Conservation (phyloP, 2,888 invertebrate genomes). For the Synanthedon vespiformis region DNA sequence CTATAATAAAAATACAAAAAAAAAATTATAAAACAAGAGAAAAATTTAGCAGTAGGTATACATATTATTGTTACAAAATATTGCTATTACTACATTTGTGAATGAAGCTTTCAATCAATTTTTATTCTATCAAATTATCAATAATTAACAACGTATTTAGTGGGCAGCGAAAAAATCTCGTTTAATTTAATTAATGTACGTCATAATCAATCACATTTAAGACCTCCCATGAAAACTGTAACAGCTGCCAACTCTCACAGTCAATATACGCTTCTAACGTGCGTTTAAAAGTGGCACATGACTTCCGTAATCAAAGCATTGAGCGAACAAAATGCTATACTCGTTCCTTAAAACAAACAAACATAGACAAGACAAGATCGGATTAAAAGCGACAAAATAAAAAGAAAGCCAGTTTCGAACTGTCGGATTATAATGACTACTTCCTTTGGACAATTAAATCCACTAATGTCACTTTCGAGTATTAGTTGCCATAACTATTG, state of each 20-base stretch:
- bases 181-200: conserved; percentile 2
- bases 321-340: conserved; percentile 2
- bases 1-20: too few relatives aligned
- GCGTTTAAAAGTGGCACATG: conserved; percentile 24
- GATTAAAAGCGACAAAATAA: conserved; percentile 1
- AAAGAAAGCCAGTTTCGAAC: conserved; percentile 8
- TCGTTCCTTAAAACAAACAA: conserved; percentile 5
- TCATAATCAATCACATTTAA: conserved; percentile 28
- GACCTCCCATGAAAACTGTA: conserved; percentile 27
- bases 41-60: too few relatives aligned
- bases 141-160: too few relatives aligned
- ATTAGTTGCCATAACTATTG: neutral
- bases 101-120: too few relatives aligned
- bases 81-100: too few relatives aligned
- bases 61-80: too few relatives aligned
- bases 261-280: conserved; percentile 20
- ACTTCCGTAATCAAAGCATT: conserved; percentile 22
- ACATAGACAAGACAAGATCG: conserved; percentile 1
- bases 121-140: too few relatives aligned
- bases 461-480: conserved; percentile 9
- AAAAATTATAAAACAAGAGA: too few relatives aligned
- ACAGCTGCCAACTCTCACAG: conserved; percentile 33
- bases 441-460: conserved; percentile 11
- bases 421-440: conserved; percentile 8
- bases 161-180: too few relatives aligned